These are phyloP conservation scores for Hoplodrina ambigua DNA, from an alignment of 2,888 invertebrate genomes.

Conservation along the genomic window DNA sequence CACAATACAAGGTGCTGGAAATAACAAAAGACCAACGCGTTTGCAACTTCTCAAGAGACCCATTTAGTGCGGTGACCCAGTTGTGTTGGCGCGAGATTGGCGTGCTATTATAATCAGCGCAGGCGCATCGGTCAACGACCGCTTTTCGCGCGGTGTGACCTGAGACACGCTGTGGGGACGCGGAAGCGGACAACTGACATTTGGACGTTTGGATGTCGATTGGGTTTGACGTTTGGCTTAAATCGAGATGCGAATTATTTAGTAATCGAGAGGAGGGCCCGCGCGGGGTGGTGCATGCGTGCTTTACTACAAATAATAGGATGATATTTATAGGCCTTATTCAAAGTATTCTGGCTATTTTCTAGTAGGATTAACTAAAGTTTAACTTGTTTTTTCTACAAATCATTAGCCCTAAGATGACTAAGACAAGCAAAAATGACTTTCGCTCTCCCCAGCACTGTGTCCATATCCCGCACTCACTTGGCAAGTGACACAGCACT, in stretches of 20 bases:
- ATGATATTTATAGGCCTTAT: too few species aligned
- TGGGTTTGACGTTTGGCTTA: constrained; percentile 4
- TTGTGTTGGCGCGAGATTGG: constrained; percentile 58
- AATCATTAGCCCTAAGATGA: too few species aligned
- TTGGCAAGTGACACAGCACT: constrained; percentile 59
- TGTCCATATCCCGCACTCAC: constrained; percentile 5
- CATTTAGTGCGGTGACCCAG: constrained; percentile 52
- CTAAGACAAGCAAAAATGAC: neutral
- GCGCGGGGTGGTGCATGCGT: neutral
- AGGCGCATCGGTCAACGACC: constrained; percentile 59
- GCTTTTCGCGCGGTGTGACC: constrained; percentile 27
- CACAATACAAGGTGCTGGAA: neutral
- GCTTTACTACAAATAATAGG: too few species aligned
- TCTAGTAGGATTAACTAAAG: too few species aligned
- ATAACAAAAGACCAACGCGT: constrained; percentile 21
- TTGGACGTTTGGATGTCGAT: constrained; percentile 27
- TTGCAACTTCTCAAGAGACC: constrained; percentile 6
- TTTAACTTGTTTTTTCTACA: too few species aligned
- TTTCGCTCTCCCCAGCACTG: constrained; percentile 23
- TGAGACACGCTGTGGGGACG: constrained; percentile 24
- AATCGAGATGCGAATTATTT: neutral
- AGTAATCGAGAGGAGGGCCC: neutral
- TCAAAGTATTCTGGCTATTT: too few species aligned
- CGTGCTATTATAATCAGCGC: constrained; percentile 52
- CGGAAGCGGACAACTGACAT: constrained; percentile 50